Percentiles rank a stretch among this genome's conserved stretches.
phyloP scores from a whole-genome alignment of 1,140 invertebrate genomes.

The Trinorchestia longiramus region DNA sequence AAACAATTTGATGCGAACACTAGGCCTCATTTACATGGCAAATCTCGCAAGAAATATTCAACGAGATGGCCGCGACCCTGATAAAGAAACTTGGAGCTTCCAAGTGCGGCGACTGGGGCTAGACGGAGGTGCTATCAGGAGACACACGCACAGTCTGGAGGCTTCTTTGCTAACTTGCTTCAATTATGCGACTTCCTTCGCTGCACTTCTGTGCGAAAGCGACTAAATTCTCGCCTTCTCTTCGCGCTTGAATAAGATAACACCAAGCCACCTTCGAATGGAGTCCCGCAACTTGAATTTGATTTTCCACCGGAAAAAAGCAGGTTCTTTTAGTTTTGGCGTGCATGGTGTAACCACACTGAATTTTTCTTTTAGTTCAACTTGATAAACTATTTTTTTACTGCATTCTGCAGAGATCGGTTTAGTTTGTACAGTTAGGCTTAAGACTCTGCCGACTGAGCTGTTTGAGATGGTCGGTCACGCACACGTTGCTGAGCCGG shows the following conservation, averaged over 20 bases:
- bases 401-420: neutral
- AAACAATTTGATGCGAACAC: slow-evolving; percentile 15
- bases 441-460: neutral
- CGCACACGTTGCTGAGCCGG: neutral
- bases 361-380: neutral
- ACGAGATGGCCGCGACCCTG: neutral
- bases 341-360: neutral
- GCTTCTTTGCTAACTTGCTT: slow-evolving; percentile 2
- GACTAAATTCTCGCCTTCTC: neutral
- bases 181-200: slow-evolving; percentile 3
- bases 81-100: slow-evolving; percentile 37
- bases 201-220: neutral
- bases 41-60: slow-evolving; percentile 31
- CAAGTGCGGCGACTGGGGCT: neutral
- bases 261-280: neutral
- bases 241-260: neutral
- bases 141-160: neutral
- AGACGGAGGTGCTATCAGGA: neutral
- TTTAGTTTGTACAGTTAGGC: neutral
- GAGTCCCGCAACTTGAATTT: neutral
- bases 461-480: neutral
- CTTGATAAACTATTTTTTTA: neutral
- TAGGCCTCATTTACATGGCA: slow-evolving; percentile 15
- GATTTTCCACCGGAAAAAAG: neutral
- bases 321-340: neutral